A percentile compares a stretch with the other conserved stretches of the same genome.
Evolutionary conservation across 2,797 vertebrate genomes (phyloP).

Genomic region (Danio choprae): DNA sequence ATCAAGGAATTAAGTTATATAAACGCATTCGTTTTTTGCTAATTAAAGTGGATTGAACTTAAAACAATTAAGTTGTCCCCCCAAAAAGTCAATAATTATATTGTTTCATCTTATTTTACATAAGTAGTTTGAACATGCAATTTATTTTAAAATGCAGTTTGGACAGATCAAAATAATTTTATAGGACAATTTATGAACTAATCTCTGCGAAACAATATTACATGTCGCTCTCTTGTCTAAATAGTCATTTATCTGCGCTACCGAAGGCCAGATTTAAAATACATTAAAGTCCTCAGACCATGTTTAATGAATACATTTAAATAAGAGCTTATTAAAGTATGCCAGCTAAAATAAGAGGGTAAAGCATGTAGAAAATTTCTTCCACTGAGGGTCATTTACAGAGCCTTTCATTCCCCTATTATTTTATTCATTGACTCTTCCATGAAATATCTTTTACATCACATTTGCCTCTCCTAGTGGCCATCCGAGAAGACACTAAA

Average conservation of each 20-base stretch:
- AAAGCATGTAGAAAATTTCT: constrained; percentile 59
- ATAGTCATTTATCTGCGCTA: constrained; percentile 63
- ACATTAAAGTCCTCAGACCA: constrained; percentile 52
- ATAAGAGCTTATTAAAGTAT: constrained; percentile 61
- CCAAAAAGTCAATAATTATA: too few relatives aligned
- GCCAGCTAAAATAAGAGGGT: constrained; percentile 61
- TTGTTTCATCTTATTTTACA: too few relatives aligned
- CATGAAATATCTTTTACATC: constrained; percentile 63
- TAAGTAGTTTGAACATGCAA: too few relatives aligned
- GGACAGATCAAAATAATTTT: neutral
- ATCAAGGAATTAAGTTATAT: too few relatives aligned
- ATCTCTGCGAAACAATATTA: constrained; percentile 6
- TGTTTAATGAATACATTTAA: constrained; percentile 64
- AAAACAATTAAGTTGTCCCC: too few relatives aligned
- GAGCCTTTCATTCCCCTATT: constrained; percentile 62
- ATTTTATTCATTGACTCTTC: constrained; percentile 65
- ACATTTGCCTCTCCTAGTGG: constrained; percentile 56
- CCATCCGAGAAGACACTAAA: constrained; percentile 48
- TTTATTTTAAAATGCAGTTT: too few relatives aligned
- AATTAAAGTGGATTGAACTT: too few relatives aligned
- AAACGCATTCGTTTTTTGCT: too few relatives aligned
- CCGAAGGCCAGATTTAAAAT: constrained; percentile 55
- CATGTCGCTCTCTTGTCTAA: constrained; percentile 49
- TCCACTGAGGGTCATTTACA: constrained; percentile 62
- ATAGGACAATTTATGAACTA: neutral